These are phyloP conservation scores for Urocitellus parryii DNA, from an alignment of 2,113 vertebrate species.

Conservation along the genomic window DNA sequence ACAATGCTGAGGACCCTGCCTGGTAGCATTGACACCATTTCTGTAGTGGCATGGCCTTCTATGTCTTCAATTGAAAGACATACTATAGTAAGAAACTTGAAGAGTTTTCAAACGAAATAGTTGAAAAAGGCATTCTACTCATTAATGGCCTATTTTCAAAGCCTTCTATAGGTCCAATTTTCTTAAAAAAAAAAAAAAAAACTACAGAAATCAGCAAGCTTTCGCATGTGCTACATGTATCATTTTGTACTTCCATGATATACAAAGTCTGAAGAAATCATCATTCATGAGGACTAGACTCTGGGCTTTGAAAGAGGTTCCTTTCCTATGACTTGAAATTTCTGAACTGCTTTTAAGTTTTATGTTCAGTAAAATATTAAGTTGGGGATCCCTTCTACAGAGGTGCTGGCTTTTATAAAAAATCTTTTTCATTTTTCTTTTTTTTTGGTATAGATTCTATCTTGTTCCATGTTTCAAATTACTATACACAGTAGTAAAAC, in stretches of 20 bases:
- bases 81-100: background rate
- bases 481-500: constrained; percentile 82
- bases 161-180: background rate
- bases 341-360: background rate
- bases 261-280: background rate
- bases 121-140: background rate
- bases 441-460: constrained; percentile 62
- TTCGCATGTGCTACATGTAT: background rate
- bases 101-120: constrained; percentile 42
- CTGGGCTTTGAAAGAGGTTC: background rate
- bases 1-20: background rate
- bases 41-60: background rate
- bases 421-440: constrained; percentile 61
- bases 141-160: constrained; percentile 34
- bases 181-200: background rate
- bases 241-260: background rate
- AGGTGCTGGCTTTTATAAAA: constrained; percentile 58
- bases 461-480: constrained; percentile 78
- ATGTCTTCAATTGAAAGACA: background rate
- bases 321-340: background rate
- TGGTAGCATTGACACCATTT: background rate
- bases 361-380: constrained; percentile 36
- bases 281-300: background rate
- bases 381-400: background rate
- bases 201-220: background rate